Conservation (phyloP, 2,888 invertebrate species). For the Pristionchus fissidentatus region DNA sequence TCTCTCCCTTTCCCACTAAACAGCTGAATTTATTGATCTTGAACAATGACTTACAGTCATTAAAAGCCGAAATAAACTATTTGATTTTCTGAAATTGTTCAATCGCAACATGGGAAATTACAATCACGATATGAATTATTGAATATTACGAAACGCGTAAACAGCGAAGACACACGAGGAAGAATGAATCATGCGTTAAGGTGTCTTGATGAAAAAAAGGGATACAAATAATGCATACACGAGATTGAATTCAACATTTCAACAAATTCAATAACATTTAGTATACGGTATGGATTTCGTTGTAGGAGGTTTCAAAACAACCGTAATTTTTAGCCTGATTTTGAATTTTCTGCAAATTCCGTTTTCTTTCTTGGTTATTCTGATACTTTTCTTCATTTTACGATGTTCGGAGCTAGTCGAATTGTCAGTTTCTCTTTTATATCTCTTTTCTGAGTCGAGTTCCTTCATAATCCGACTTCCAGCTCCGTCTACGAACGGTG, state of each 20-base stretch:
- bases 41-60: not conserved
- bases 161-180: too few relatives aligned
- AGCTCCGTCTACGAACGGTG: conserved; percentile 31
- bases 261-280: not conserved
- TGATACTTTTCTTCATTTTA: not conserved
- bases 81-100: too few relatives aligned
- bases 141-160: too few relatives aligned
- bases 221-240: too few relatives aligned
- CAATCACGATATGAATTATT: not conserved
- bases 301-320: not conserved
- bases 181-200: too few relatives aligned
- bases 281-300: not conserved
- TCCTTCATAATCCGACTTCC: not conserved
- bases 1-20: not conserved
- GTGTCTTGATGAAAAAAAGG: too few relatives aligned
- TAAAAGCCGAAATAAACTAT: too few relatives aligned
- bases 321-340: not conserved
- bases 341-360: not conserved
- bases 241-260: too few relatives aligned
- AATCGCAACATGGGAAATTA: too few relatives aligned
- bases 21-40: not conserved
- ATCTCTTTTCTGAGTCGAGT: not conserved
- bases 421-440: conserved; percentile 1
- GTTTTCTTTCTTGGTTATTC: not conserved
- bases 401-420: conserved; percentile 38